Evolutionary conservation across 2,888 invertebrate genomes (phyloP), one percentile per base, ranked within the genome.

Genomic region (Eubasilissa splendida): DNA sequence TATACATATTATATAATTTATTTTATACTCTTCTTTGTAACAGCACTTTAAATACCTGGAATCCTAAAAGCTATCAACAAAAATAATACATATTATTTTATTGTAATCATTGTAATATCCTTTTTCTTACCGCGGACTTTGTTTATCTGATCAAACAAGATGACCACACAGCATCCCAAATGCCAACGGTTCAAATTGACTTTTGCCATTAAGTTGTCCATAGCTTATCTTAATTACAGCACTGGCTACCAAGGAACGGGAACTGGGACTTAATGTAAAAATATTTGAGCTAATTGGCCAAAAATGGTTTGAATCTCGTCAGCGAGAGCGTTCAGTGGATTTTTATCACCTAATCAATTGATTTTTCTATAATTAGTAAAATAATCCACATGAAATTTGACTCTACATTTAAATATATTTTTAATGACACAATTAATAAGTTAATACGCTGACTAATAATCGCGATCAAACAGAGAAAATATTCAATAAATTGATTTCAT

Each of bases 131-230:
- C 11, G 3, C 33, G 63, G 63, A 22, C 31, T 63, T 63, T 11
- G 33, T 63, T 63, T 63, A 63, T 63, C 63, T 63, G 63, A 63
- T 63, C 33, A 63, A 31, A 33, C 63, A 63, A 2, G 42, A 12
- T 63, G 63, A 63, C 63, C 63, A 63, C 63, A 63, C 63, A 63
- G 63, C 33, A n/a, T 68, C 52, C 42, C 12, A 52, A 68, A 68
- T 68, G 10, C 68, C 68, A 68, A 4, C 12, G 10, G 54, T 33
- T 33, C 71, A 71, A 71, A 71, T 71, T 71, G 71, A 54, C 71
- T 71, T 71, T 71, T 71, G 71, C 71, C 71, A 71, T 71, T 71
- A 71, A 71, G 71, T 31, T 54, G 53, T 71, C 70, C 31, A 8
- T 31, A 54, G 53, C 53, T 54, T 71, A 71, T 71, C 71, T 71